Evolutionary conservation across 1,140 invertebrate genomes (phyloP).

Genomic region (Diorhabda sublineata): DNA sequence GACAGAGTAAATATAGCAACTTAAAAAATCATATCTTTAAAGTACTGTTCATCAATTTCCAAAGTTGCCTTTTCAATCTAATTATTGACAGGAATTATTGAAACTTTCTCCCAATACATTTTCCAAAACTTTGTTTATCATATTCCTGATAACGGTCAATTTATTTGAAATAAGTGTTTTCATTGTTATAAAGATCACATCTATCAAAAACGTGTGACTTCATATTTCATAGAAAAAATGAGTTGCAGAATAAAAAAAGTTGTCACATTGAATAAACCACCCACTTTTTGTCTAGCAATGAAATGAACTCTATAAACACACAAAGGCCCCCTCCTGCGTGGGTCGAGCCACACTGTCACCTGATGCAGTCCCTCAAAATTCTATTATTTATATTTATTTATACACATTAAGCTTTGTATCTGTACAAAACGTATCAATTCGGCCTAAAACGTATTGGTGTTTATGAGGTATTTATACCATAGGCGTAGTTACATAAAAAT

Average conservation of each 20-base stretch:
- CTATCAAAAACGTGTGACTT: too few species aligned
- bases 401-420: slow-evolving; percentile 32
- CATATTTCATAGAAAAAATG: not conserved
- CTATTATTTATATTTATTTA: slow-evolving; percentile 38
- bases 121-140: too few species aligned
- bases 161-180: too few species aligned
- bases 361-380: slow-evolving; percentile 29
- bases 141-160: too few species aligned
- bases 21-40: too few species aligned
- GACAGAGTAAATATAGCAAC: too few species aligned
- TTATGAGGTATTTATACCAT: not conserved
- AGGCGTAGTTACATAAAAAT: too few species aligned
- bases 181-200: too few species aligned
- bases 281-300: not conserved
- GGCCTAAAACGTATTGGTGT: not conserved
- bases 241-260: not conserved
- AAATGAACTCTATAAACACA: not conserved
- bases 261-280: not conserved
- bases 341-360: slow-evolving; percentile 29
- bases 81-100: too few species aligned
- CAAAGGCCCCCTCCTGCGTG: slow-evolving; percentile 26
- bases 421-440: slow-evolving; percentile 15
- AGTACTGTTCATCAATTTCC: too few species aligned
- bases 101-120: too few species aligned
- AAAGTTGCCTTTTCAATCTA: too few species aligned